Conservation (phyloP, 2,888 invertebrate species). For the Augochlorella aurata region DNA sequence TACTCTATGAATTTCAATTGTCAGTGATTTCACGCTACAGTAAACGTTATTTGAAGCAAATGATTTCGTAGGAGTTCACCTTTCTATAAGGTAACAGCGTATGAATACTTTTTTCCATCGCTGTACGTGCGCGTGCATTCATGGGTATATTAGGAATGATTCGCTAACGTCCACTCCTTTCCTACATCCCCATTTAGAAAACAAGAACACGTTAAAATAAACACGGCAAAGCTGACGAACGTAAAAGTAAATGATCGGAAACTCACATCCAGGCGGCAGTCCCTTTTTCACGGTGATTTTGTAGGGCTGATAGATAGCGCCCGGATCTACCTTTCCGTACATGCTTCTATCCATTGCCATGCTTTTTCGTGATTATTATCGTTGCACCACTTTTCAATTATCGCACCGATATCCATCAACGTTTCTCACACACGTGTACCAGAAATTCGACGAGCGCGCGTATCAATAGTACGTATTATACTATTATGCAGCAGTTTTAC, state of each 20-base stretch:
- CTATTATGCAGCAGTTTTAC: conserved; percentile 42
- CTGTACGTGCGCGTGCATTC: background rate
- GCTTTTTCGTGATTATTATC: background rate
- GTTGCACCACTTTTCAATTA: conserved; percentile 11
- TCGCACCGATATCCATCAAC: conserved; percentile 23
- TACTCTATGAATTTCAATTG: background rate
- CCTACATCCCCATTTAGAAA: background rate
- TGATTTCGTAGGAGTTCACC: background rate
- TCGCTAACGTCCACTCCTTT: background rate
- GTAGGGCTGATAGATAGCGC: conserved; percentile 91
- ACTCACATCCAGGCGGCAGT: conserved; percentile 94
- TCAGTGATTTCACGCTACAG: background rate
- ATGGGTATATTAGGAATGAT: conserved; percentile 9
- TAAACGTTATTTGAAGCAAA: background rate
- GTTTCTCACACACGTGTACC: conserved; percentile 1
- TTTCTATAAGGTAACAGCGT: background rate
- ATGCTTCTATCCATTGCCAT: conserved; percentile 91
- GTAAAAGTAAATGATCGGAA: conserved; percentile 4
- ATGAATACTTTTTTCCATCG: too few relatives aligned
- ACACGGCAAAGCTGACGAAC: background rate
- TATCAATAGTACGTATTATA: conserved; percentile 31
- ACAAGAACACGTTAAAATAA: background rate
- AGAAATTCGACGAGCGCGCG: conserved; percentile 12
- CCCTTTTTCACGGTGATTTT: conserved; percentile 92
- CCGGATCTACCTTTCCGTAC: conserved; percentile 94